Conservation (phyloP, 2,797 vertebrate genomes). For the Melanogrammus aeglefinus region DNA sequence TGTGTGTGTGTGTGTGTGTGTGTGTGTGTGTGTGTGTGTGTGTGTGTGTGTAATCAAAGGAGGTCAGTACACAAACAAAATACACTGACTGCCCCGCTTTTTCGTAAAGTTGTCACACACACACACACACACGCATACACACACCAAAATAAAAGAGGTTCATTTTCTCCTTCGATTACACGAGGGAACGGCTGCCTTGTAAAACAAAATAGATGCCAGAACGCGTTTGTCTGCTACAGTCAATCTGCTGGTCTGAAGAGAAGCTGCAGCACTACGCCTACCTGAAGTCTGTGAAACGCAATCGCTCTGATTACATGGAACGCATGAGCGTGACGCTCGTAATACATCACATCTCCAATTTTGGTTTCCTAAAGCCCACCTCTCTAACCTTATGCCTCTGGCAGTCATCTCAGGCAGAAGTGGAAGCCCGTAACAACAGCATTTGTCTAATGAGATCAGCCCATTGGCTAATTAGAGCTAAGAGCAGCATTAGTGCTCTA, state of each 20-base stretch:
- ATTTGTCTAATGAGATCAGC: constrained; percentile 72
- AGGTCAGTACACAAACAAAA: constrained; percentile 5
- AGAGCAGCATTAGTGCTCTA: constrained; percentile 28
- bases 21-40: no score
- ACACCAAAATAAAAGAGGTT: not conserved
- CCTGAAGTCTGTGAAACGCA: constrained; percentile 13
- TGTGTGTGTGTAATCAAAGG: not conserved
- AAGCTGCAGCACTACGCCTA: constrained; percentile 7
- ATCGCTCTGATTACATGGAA: constrained; percentile 34
- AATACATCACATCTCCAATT: constrained; percentile 49
- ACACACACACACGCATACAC: not conserved
- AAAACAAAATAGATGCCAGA: constrained; percentile 19
- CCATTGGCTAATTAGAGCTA: constrained; percentile 71
- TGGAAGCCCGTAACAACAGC: constrained; percentile 65
- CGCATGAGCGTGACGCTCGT: constrained; percentile 32
- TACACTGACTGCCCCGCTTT: constrained; percentile 22
- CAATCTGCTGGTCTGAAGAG: constrained; percentile 10
- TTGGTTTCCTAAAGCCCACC: constrained; percentile 48
- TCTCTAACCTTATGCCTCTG: constrained; percentile 56
- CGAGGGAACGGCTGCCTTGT: not conserved
- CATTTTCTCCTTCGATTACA: constrained; percentile 5
- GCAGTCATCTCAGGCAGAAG: constrained; percentile 59
- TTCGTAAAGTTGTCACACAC: constrained; percentile 7
- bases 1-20: not conserved
- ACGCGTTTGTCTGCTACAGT: not conserved